Evolutionary conservation across 2,113 vertebrate species (phyloP).

Genomic region (Synchiropus splendidus): DNA sequence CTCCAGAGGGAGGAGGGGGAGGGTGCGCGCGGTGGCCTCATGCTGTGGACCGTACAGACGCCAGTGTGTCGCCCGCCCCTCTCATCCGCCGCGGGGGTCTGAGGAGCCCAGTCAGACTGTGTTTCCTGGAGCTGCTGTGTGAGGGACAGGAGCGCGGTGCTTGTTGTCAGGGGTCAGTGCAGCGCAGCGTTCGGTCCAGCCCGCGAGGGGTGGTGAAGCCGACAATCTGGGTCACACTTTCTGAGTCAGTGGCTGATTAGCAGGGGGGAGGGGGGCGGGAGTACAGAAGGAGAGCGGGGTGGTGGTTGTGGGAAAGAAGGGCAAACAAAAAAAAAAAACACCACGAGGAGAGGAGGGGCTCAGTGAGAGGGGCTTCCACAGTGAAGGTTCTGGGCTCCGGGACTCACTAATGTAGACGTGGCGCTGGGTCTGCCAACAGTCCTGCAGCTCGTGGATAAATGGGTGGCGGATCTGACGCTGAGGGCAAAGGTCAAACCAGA

Average conservation of each 20-base stretch:
- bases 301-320: neutral
- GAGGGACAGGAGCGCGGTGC: no score
- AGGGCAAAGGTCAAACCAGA: constrained; percentile 56
- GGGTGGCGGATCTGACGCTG: constrained; percentile 88
- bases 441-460: constrained; percentile 84
- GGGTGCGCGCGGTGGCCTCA: neutral
- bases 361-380: neutral
- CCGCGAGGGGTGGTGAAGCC: constrained; percentile 22
- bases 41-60: neutral
- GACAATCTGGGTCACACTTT: constrained; percentile 50
- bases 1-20: neutral
- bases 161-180: no score
- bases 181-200: no score
- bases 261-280: constrained; percentile 23
- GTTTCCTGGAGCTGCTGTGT: no score
- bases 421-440: constrained; percentile 92
- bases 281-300: constrained; percentile 14
- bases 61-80: constrained; percentile 12
- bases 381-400: neutral
- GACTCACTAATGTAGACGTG: constrained; percentile 97
- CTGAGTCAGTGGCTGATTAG: constrained; percentile 40
- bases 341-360: neutral
- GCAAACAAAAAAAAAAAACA: no score
- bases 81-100: no score
- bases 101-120: no score